Conservation (phyloP, 2,888 invertebrate species). For the Protonemura montana region DNA sequence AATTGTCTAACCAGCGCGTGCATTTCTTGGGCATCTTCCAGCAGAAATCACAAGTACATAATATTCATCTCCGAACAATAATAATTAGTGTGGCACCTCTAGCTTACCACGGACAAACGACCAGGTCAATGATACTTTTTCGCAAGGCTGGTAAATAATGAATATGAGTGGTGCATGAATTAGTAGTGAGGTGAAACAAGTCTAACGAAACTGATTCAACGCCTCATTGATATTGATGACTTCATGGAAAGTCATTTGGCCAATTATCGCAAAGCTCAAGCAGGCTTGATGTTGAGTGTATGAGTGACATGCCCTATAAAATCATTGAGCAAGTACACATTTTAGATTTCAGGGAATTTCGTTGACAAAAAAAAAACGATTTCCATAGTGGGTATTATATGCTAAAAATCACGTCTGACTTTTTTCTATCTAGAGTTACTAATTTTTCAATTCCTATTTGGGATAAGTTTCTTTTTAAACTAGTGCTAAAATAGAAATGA, state of each 20-base stretch:
- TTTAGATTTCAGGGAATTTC: too few relatives aligned
- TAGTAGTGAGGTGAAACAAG: background rate
- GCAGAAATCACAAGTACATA: background rate
- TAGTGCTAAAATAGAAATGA: too few relatives aligned
- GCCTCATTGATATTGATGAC: background rate
- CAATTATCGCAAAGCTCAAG: background rate
- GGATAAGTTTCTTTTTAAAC: too few relatives aligned
- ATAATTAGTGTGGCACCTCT: background rate
- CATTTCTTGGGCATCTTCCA: conserved; percentile 2
- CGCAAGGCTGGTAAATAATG: background rate
- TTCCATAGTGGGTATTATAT: too few relatives aligned
- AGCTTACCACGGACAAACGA: background rate
- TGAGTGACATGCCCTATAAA: too few relatives aligned
- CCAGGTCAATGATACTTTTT: background rate
- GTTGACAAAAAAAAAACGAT: too few relatives aligned
- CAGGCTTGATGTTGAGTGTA: too few relatives aligned
- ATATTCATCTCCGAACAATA: background rate
- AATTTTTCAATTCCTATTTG: too few relatives aligned
- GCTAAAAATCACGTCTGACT: too few relatives aligned
- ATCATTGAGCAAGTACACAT: too few relatives aligned
- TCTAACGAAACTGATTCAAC: background rate
- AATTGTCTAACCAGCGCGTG: background rate
- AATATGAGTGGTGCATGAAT: background rate
- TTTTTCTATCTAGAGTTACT: too few relatives aligned
- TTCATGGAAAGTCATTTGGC: background rate